Base-by-base conservation (phyloP, 2,797 vertebrate species). In the Falco biarmicus region DNA sequence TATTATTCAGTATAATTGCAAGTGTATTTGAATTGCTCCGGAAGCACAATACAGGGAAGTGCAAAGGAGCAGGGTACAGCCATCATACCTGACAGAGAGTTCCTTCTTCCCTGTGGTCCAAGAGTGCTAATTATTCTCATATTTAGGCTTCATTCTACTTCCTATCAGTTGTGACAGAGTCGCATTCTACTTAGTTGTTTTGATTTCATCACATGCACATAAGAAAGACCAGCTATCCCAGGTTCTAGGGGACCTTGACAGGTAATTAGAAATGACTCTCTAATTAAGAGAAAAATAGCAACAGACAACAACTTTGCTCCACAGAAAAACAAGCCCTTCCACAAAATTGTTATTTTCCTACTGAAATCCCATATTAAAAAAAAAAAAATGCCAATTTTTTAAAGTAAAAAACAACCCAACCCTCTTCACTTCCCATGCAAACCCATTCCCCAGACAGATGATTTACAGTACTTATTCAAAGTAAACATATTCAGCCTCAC, bases 221-320 rank as follows among this genome's bases (percentile, higher is more conserved):
- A 56, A 95, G 70, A 93, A 87, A 87, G 31, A 90, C 51, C 77
- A 93, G 64, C 63, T 83, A 95, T 37, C 47, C 71, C 80, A 89
- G 39, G 75, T 94, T 95, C 69, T 66, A 82, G 73, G 34, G 47
- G 59, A 77, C 48, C 41, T 93, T 96, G 93, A 94, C 96, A 95
- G 90, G 87, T 84, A 93, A 92, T 93, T 95, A 88, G 89, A 95
- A 96, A 92, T 93, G 74, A 32, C 63, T 93, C 89, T 45, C 79
- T 94, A 95, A 96, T 90, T 94, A 91, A 95, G 86, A 93, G 68
- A 81, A 87, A 94, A 95, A 88, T 37, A 88, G 75, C 65, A 84
- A 89, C 73, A 88, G 76, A 63, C 69, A 54, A 85, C 75, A 96
- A 78, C 76, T 69, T 87, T 25, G 34, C 90, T 89, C 61, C 84